These are phyloP conservation scores for Actinia equina DNA, from an alignment of 64 coral and sea anemone genomes.

Conservation along the genomic window DNA sequence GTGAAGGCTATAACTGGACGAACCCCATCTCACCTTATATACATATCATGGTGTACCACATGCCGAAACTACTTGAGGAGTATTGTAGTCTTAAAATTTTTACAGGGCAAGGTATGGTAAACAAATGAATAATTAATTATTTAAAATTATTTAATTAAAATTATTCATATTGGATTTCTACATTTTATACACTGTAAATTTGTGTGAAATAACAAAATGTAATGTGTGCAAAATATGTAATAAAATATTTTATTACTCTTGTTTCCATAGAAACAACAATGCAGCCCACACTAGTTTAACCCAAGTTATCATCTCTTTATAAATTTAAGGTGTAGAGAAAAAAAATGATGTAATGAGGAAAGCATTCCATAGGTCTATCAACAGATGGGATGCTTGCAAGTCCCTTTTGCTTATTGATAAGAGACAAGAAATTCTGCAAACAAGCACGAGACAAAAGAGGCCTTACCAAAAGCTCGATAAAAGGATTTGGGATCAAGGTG, in stretches of 20 bases:
- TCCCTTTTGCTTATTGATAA: constrained; percentile 19
- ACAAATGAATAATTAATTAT: not conserved
- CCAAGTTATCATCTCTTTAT: not conserved
- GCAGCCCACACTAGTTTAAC: not conserved
- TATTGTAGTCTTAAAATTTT: constrained; percentile 22
- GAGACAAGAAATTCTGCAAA: not conserved
- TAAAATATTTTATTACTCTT: no score
- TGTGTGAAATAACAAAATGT: no score
- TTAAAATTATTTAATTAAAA: no score
- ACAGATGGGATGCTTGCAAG: constrained; percentile 29
- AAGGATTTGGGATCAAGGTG: not conserved
- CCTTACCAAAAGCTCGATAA: constrained; percentile 8
- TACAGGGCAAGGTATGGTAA: constrained; percentile 22
- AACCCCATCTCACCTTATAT: constrained; percentile 39
- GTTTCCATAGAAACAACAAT: no score
- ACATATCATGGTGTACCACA: constrained; percentile 40
- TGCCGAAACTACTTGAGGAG: constrained; percentile 13
- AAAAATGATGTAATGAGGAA: constrained; percentile 24
- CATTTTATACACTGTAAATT: no score
- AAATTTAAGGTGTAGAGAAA: not conserved
- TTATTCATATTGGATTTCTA: no score
- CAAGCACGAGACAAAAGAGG: constrained; percentile 4
- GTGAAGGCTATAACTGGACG: constrained; percentile 37
- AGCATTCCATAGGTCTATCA: constrained; percentile 22
- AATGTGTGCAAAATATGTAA: no score